These are phyloP conservation scores for Maccullochella peelii DNA, from an alignment of 2,113 vertebrate genomes.

Conservation along the genomic window DNA sequence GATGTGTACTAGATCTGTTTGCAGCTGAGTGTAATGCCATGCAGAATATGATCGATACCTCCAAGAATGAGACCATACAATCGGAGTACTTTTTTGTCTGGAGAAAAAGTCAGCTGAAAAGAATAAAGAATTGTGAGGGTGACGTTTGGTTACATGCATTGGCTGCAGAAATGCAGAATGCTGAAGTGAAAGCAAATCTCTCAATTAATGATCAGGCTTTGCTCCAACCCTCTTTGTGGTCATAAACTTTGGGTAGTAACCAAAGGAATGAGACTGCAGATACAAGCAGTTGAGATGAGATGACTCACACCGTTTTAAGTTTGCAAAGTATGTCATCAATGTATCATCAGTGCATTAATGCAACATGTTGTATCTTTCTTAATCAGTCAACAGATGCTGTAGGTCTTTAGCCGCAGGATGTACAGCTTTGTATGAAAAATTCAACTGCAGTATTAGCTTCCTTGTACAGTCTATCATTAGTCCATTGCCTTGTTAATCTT, in stretches of 20 bases:
- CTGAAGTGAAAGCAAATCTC: neutral
- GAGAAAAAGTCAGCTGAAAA: neutral
- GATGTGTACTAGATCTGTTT: neutral
- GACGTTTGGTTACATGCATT: neutral
- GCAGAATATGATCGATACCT: neutral
- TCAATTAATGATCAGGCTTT: neutral
- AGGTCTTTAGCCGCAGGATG: neutral
- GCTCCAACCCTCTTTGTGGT: neutral
- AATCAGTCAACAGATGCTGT: neutral
- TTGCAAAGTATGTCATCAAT: neutral
- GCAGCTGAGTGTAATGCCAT: neutral
- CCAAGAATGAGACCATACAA: neutral
- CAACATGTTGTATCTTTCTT: neutral
- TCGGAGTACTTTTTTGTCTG: neutral
- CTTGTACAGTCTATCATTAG: neutral
- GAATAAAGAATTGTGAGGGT: neutral
- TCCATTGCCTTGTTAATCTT: neutral
- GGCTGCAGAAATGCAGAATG: neutral
- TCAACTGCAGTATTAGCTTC: neutral
- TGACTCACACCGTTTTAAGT: neutral
- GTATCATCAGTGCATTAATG: neutral
- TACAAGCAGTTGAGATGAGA: neutral
- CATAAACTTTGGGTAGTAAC: neutral
- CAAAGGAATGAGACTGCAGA: neutral
- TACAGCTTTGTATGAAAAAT: neutral